phyloP scores from a whole-genome alignment of 2,888 invertebrate species.

The Lasioglossum pauxillum region DNA sequence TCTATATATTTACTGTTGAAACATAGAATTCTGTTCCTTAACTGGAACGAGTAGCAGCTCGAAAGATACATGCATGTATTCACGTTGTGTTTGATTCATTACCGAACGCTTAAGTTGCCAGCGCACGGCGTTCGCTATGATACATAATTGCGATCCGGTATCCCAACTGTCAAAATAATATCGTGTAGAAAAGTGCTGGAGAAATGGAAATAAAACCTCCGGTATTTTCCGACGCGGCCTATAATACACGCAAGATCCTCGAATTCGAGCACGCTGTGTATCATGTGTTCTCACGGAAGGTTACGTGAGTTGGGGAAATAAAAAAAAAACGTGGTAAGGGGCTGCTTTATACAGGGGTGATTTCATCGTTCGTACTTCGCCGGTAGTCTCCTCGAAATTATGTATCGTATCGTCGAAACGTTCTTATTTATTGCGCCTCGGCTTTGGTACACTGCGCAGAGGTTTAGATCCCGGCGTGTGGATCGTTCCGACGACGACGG shows the following conservation, averaged over 20 bases:
- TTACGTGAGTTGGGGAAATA: constrained; percentile 52
- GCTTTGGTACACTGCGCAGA: background rate
- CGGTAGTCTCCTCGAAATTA: constrained; percentile 10
- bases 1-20: background rate
- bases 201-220: constrained; percentile 42
- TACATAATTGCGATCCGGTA: background rate
- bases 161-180: background rate
- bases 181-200: constrained; percentile 2
- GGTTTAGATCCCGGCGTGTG: background rate
- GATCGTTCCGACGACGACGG: background rate
- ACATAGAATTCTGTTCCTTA: background rate
- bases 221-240: constrained; percentile 36
- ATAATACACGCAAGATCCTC: constrained; percentile 48
- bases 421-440: background rate
- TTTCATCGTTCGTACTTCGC: constrained; percentile 8
- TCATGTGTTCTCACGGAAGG: constrained; percentile 51
- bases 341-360: constrained; percentile 33
- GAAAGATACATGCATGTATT: background rate
- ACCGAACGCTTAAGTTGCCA: background rate
- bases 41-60: background rate
- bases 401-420: background rate
- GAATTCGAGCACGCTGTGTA: constrained; percentile 42
- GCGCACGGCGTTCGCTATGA: background rate
- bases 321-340: constrained; percentile 34
- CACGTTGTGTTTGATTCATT: background rate